A percentile compares a stretch with the other conserved stretches of the same genome.
Evolutionary conservation across 2,888 invertebrate species (phyloP).

Genomic region (Lasius platythorax): DNA sequence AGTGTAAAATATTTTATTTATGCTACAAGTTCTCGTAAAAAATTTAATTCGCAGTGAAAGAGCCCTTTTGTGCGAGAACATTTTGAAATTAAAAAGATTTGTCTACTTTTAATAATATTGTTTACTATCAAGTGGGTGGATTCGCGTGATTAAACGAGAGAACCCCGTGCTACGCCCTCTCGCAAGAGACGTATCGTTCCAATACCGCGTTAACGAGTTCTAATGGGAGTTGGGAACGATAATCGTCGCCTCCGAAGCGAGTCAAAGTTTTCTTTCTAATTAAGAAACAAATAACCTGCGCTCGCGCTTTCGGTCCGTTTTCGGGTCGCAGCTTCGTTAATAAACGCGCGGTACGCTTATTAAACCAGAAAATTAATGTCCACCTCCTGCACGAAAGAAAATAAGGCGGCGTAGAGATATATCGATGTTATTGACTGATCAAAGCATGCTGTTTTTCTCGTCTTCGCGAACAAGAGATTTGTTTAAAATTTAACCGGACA

Average conservation of each 20-base stretch:
- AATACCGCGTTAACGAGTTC: slow-evolving; percentile 85
- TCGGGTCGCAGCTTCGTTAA: slow-evolving; percentile 80
- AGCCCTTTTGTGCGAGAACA: neutral
- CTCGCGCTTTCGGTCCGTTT: slow-evolving; percentile 80
- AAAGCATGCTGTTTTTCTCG: slow-evolving; percentile 10
- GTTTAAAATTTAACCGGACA: neutral
- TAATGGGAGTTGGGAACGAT: slow-evolving; percentile 85
- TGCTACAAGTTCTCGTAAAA: neutral
- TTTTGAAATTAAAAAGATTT: slow-evolving; percentile 24
- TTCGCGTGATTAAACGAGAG: slow-evolving; percentile 76
- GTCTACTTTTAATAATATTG: slow-evolving; percentile 44
- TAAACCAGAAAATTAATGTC: slow-evolving; percentile 82
- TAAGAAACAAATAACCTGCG: slow-evolving; percentile 84
- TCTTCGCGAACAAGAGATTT: neutral
- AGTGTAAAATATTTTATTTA: slow-evolving; percentile 30
- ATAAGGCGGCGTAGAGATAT: slow-evolving; percentile 17
- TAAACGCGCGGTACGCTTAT: slow-evolving; percentile 80
- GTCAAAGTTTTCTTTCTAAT: slow-evolving; percentile 84
- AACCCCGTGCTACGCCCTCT: slow-evolving; percentile 66
- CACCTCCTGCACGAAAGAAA: slow-evolving; percentile 76
- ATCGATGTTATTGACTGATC: slow-evolving; percentile 60
- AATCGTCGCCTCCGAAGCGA: slow-evolving; percentile 82
- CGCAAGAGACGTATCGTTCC: slow-evolving; percentile 82
- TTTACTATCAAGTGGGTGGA: slow-evolving; percentile 51
- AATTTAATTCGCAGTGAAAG: slow-evolving; percentile 33